Base-by-base conservation (phyloP, 2,797 vertebrate species). In the Ctenochaetus hawaiiensis region DNA sequence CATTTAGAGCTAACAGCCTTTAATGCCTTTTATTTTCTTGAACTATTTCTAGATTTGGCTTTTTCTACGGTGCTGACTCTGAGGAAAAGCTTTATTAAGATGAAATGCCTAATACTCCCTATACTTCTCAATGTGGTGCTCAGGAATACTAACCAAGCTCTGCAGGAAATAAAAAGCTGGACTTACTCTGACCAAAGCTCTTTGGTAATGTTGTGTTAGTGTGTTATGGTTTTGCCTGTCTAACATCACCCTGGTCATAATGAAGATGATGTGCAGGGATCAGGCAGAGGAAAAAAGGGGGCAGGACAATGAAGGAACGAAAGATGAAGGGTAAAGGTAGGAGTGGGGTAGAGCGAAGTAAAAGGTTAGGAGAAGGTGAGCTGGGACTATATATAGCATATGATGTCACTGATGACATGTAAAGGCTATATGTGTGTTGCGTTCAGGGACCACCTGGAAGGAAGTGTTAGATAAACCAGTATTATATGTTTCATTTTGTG, bases 21-120 rank as follows among this genome's bases (percentile, higher is more conserved):
- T 89, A 83, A 87, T 86, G 81, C 81, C 67, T 81, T 83, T 88
- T 81, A 87, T 80, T 87, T 88, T 82, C 87, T 76, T 57, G 60
- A 79, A 83, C 78, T 88, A 92, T 75, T 75, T 88, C 92, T 77
- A 84, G 80, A 78, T 89, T 87, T 87, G 84, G 69, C 75, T 86
- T 82, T 56, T 70, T 80, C 83, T 73, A 64, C 74, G 80, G 82
- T 67, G 74, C 83, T 30, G 51, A 82, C 81, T 89, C 61, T 41
- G 54, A 91, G 87, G 73, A 87, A 91, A 89, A 66, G 75, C 82
- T 92, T 92, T 82, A 94, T 93, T 91, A 91, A 90, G 85, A 76
- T 80, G 73, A 86, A 88, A 88, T 91, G 78, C 78, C 84, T 85
- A 85, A 92, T 91, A 87, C 67, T 67, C 53, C 20, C 76, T 78